Conservation (phyloP, 2,797 vertebrate species). For the Gallirallus australis region DNA sequence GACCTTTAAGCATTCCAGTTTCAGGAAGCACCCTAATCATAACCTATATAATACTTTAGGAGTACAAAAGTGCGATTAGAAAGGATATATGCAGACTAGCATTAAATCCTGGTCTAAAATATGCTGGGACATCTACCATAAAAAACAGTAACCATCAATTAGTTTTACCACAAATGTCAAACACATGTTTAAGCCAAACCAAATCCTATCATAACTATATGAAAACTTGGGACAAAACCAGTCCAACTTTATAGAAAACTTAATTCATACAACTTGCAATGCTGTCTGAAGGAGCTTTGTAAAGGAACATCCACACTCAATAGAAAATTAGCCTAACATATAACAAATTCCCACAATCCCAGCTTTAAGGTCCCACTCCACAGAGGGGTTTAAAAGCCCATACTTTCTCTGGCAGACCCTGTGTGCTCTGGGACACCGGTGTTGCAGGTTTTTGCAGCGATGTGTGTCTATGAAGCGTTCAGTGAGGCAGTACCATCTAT, state of each 20-base stretch:
- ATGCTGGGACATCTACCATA: slow-evolving; percentile 21
- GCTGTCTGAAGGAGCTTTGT: neutral
- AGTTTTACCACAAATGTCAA: slow-evolving; percentile 43
- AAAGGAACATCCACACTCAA: neutral
- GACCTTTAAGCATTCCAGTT: neutral
- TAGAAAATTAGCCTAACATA: neutral
- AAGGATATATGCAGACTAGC: neutral
- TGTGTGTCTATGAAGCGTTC: fast-evolving
- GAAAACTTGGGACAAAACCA: slow-evolving; percentile 11
- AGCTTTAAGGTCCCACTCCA: neutral
- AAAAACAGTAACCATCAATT: slow-evolving; percentile 49
- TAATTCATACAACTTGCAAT: neutral
- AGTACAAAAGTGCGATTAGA: slow-evolving; percentile 19
- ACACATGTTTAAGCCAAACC: slow-evolving; percentile 43
- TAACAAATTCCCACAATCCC: neutral
- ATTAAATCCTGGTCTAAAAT: slow-evolving; percentile 17
- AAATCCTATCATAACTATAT: neutral
- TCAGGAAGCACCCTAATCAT: neutral
- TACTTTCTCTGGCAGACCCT: neutral
- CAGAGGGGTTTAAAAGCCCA: neutral
- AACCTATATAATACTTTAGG: neutral
- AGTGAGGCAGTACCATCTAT: fast-evolving
- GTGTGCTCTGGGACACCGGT: neutral
- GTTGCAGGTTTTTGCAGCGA: neutral
- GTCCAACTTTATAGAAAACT: neutral